These are phyloP conservation scores for Uria lomvia DNA, from an alignment of 2,113 vertebrate genomes.

Conservation along the genomic window DNA sequence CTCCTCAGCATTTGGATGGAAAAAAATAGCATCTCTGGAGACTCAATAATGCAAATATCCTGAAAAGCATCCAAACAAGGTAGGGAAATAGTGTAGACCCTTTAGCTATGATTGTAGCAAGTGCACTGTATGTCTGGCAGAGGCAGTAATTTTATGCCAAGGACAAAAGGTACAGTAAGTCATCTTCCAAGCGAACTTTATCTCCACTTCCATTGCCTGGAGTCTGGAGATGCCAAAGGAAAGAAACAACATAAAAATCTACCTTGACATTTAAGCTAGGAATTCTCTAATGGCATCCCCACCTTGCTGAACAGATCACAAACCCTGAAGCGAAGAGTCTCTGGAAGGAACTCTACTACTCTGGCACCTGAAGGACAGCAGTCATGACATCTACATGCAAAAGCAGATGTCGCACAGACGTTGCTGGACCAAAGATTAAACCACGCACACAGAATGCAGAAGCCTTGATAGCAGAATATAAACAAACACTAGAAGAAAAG, in stretches of 20 bases:
- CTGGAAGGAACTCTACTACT: neutral
- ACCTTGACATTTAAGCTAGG: neutral
- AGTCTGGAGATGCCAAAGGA: neutral
- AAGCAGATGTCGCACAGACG: neutral
- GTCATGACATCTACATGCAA: neutral
- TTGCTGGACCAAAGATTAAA: neutral
- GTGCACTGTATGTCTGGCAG: neutral
- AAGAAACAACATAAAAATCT: neutral
- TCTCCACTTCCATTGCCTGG: neutral
- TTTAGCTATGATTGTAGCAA: neutral
- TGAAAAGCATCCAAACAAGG: neutral
- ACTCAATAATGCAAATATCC: neutral
- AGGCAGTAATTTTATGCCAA: neutral
- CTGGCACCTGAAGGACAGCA: neutral
- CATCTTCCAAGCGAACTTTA: neutral
- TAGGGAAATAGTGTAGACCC: neutral
- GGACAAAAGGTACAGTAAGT: neutral
- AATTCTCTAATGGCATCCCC: neutral
- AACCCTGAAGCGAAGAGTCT: neutral
- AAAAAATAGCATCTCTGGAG: neutral
- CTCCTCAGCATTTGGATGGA: neutral
- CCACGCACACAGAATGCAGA: fast-evolving
- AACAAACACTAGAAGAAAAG: neutral
- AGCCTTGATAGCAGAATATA: neutral
- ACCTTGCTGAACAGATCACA: neutral